Evolutionary conservation across 2,797 vertebrate species (phyloP).

Genomic region (Heterohyrax brucei): DNA sequence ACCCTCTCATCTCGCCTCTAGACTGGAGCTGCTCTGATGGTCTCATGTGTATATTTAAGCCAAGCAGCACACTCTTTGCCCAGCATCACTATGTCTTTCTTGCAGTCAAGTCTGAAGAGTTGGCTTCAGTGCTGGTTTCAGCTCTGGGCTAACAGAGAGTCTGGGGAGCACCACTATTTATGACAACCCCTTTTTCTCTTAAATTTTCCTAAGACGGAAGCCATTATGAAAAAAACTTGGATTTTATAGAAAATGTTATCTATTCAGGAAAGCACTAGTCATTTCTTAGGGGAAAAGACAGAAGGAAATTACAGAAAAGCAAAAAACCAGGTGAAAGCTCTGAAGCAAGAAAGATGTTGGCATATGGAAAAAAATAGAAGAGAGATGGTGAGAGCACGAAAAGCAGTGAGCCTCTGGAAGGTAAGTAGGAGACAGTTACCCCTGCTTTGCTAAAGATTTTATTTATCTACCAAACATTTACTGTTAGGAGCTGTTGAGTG

Average conservation of each 20-base stretch:
- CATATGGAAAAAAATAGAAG: background rate
- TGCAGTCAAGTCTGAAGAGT: no score
- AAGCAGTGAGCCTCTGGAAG: background rate
- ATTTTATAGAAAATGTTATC: background rate
- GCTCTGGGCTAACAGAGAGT: no score
- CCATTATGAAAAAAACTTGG: background rate
- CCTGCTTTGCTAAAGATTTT: background rate
- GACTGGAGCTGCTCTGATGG: no score
- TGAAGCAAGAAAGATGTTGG: background rate
- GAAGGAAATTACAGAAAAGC: background rate
- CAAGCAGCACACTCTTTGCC: no score
- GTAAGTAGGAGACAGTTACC: no score
- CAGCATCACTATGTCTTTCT: no score
- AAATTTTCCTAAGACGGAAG: background rate
- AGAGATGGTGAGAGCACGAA: background rate
- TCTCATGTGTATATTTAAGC: no score
- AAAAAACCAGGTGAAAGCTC: background rate
- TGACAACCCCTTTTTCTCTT: background rate
- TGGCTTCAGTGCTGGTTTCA: no score
- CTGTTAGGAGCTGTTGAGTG: background rate
- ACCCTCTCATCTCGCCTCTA: no score
- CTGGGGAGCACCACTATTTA: background rate
- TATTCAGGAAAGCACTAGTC: background rate
- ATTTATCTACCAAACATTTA: background rate
- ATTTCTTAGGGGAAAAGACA: background rate